Evolutionary conservation across 1,140 invertebrate species (phyloP).

Genomic region (Trinorchestia longiramus): DNA sequence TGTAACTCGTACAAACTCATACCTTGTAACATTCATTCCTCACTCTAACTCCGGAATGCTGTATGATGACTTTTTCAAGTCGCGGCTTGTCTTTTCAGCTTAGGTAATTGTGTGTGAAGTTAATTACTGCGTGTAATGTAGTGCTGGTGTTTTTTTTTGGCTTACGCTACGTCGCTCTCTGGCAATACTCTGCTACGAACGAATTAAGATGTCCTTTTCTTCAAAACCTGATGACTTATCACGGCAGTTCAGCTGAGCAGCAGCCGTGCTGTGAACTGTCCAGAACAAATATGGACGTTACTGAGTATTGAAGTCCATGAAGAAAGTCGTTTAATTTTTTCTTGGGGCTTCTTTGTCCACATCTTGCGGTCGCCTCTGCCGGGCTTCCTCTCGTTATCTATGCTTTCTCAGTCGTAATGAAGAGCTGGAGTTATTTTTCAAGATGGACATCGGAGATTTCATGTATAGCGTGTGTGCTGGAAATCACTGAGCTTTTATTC

Average conservation of each 20-base stretch:
- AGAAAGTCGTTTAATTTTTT: background rate
- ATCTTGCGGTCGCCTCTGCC: background rate
- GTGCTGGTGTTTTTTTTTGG: background rate
- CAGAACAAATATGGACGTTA: background rate
- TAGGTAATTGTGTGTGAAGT: background rate
- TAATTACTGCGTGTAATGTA: background rate
- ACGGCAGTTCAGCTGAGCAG: background rate
- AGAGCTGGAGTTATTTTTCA: too few relatives aligned
- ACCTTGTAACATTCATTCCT: background rate
- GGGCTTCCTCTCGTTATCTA: background rate
- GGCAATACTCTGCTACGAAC: background rate
- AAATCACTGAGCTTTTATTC: too few relatives aligned
- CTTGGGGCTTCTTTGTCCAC: background rate
- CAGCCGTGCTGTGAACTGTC: background rate
- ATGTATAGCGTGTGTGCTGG: too few relatives aligned
- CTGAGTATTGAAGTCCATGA: background rate
- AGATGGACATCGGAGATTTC: too few relatives aligned
- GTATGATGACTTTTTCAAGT: background rate
- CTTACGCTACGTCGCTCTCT: background rate
- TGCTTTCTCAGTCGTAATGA: too few relatives aligned
- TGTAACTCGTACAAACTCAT: background rate
- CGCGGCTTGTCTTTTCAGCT: background rate
- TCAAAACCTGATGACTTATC: background rate
- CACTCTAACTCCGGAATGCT: background rate
- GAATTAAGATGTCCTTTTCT: background rate